A percentile compares a stretch with the other conserved stretches of the same genome.
These are phyloP conservation scores for Propsilocerus akamusi DNA, from an alignment of 1,140 invertebrate species.

Conservation along the genomic window DNA sequence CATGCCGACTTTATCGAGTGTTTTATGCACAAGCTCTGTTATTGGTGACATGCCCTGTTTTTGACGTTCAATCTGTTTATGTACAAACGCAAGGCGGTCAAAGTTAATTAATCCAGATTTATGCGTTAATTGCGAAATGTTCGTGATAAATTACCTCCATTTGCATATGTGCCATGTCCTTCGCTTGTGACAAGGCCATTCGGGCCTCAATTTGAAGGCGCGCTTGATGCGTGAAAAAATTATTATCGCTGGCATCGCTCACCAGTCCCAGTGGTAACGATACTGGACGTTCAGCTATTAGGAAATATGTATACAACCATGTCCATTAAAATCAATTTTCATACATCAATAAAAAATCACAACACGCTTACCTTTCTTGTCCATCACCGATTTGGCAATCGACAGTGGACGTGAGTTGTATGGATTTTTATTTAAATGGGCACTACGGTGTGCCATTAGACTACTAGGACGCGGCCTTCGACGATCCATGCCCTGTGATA, in stretches of 20 bases:
- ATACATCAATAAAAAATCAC: background rate
- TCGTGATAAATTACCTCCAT: constrained; percentile 37
- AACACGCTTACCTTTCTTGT: background rate
- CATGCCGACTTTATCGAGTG: constrained; percentile 65
- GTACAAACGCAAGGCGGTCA: no score
- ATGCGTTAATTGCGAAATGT: no score
- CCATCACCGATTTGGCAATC: background rate
- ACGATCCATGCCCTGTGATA: constrained; percentile 11
- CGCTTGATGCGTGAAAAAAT: constrained; percentile 65
- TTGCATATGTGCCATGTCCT: constrained; percentile 68
- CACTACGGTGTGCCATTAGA: background rate
- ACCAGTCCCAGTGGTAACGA: constrained; percentile 23
- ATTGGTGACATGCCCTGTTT: constrained; percentile 64
- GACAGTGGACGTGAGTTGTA: constrained; percentile 28
- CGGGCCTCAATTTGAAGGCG: constrained; percentile 75
- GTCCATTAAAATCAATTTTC: background rate
- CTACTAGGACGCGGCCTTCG: background rate
- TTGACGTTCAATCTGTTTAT: constrained; percentile 52
- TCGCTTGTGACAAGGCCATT: constrained; percentile 73
- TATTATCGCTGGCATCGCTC: constrained; percentile 31
- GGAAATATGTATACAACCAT: background rate
- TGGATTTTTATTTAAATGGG: constrained; percentile 19
- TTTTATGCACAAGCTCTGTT: constrained; percentile 61
- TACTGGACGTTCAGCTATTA: constrained; percentile 17
- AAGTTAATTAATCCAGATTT: background rate